phyloP scores from a whole-genome alignment of 2,113 vertebrate species.

The Eonycteris spelaea region DNA sequence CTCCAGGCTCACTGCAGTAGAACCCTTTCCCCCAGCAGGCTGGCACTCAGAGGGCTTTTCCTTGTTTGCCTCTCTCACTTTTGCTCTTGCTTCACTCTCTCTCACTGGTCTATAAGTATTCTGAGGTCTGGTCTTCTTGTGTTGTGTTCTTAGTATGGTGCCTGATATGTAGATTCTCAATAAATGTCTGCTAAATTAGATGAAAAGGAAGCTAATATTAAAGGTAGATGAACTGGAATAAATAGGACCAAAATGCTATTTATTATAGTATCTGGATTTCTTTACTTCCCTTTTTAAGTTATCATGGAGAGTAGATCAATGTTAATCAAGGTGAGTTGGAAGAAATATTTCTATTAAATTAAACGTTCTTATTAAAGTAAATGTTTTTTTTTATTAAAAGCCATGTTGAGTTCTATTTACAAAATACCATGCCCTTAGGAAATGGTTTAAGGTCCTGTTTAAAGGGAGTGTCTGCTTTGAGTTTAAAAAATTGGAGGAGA shows the following conservation, averaged over 20 bases:
- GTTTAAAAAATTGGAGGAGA: background rate
- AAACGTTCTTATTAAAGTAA: background rate
- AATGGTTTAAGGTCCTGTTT: background rate
- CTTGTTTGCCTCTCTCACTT: background rate
- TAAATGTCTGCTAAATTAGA: background rate
- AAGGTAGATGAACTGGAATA: background rate
- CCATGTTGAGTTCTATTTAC: background rate
- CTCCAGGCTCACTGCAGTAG: background rate
- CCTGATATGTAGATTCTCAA: background rate
- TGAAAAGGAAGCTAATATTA: conserved; percentile 2
- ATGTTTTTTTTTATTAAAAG: background rate
- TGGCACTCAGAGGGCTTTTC: background rate
- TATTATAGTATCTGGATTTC: background rate
- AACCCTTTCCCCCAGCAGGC: background rate
- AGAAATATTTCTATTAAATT: background rate
- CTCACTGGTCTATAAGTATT: background rate
- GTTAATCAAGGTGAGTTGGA: background rate
- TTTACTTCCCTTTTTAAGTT: background rate
- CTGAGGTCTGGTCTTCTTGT: background rate
- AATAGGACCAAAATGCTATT: background rate
- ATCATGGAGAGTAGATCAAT: background rate
- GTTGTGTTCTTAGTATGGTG: background rate
- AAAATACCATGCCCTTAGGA: background rate
- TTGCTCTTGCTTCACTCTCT: background rate
- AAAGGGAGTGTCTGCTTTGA: background rate